These are phyloP conservation scores for Daboia siamensis DNA, from an alignment of 2,113 vertebrate genomes.

Conservation along the genomic window DNA sequence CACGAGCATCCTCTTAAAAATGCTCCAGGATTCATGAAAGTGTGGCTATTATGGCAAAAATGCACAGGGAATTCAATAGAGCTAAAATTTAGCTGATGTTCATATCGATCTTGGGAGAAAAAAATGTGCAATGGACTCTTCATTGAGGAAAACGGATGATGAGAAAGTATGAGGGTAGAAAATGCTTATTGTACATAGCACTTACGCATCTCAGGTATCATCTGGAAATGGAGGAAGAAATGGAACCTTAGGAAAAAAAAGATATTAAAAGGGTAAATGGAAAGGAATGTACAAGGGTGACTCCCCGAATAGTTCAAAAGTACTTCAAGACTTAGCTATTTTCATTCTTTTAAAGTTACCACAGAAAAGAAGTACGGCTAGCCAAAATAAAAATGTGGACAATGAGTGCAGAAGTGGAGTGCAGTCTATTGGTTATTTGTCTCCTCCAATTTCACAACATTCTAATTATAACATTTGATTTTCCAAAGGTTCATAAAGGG, in stretches of 20 bases:
- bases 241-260: neutral
- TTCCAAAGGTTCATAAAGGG: slow-evolving; percentile 51
- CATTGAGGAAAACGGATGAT: slow-evolving; percentile 65
- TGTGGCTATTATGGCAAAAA: slow-evolving; percentile 43
- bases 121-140: slow-evolving; percentile 39
- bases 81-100: slow-evolving; percentile 69
- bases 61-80: slow-evolving; percentile 64
- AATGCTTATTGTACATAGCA: slow-evolving; percentile 39
- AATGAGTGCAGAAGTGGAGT: slow-evolving; percentile 53
- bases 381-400: slow-evolving; percentile 51
- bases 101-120: slow-evolving; percentile 61
- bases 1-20: slow-evolving; percentile 34
- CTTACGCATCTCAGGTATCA: slow-evolving; percentile 56
- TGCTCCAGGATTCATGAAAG: slow-evolving; percentile 43
- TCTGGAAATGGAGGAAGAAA: slow-evolving; percentile 55
- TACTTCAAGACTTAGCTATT: slow-evolving; percentile 25
- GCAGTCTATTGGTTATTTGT: slow-evolving; percentile 56
- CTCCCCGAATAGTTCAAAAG: slow-evolving; percentile 53
- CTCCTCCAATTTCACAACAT: slow-evolving; percentile 62
- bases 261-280: slow-evolving; percentile 36
- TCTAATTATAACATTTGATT: slow-evolving; percentile 65
- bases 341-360: slow-evolving; percentile 28
- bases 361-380: slow-evolving; percentile 28
- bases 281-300: slow-evolving; percentile 57
- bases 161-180: slow-evolving; percentile 62